Evolutionary conservation across 2,888 invertebrate species (phyloP), one percentile per base, ranked within the genome.

Genomic region (Andrena dorsata): DNA sequence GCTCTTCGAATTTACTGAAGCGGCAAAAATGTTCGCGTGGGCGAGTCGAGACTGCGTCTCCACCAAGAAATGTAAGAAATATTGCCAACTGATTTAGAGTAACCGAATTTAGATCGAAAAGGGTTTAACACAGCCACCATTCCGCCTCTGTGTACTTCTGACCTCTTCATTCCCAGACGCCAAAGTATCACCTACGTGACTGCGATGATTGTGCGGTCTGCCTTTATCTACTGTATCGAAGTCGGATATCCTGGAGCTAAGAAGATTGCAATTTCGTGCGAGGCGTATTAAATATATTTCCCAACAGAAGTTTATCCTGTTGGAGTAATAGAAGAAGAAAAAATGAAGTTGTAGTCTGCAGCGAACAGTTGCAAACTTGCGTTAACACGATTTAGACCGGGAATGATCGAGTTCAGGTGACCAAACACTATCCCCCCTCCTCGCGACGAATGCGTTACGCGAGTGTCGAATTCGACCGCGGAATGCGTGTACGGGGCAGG

Each of bases 1-100:
- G 32, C 70, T 32, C 28, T 56, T 56, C 20, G 23, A 41, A 41
- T n/a, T 30, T 58, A 23, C 32, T n/a, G 41, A 47, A 20, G 68
- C 49, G 61, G 49, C 70, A 30, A 30, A 60, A 70, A 70, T 70
- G 41, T 68, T 32, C 61, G 78, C 76, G 41, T 76, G 66, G 76
- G 76, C 35, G 47, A 47, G 23, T 16, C 41, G 35, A 32, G 47
- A 47, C 23, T 6, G 30, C 47, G 76, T 23, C 8, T 63, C 77
- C 5, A 28, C 51, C 66, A 10, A 56, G 56, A 56, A 13, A 56
- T 56, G 26, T 56, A 10, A 56, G 56, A 56, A 13, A 56, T 56
- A 56, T 56, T 56, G 56, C 56, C 4, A 56, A 56, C 56, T 26
- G 23, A 23, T 20, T 4, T 26, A 23, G 23, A 26, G 10, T 56